A percentile compares a stretch with the other conserved stretches of the same genome.
Conservation (phyloP, 2,113 vertebrate genomes). For the Sinocyclocheilus rhinocerous region DNA sequence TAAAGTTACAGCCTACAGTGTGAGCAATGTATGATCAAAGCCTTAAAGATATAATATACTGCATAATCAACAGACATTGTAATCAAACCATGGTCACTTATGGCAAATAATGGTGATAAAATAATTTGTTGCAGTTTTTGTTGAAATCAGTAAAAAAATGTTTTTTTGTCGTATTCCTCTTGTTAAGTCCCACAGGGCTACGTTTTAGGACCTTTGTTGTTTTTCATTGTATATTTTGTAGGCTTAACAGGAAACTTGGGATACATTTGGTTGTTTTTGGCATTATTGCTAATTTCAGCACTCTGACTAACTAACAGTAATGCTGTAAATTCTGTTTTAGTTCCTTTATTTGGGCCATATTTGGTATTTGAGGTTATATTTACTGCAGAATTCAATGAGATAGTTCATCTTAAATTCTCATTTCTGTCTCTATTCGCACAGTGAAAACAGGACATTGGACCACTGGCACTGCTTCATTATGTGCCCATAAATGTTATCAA, state of each 20-base stretch:
- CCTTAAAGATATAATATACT: not conserved
- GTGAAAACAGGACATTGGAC: not conserved
- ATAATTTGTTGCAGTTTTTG: not conserved
- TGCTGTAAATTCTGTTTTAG: not conserved
- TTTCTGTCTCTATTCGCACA: not conserved
- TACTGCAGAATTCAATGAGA: not conserved
- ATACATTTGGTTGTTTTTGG: not conserved
- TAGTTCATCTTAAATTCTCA: not conserved
- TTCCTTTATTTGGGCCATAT: not conserved
- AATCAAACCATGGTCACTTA: not conserved
- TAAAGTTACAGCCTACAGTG: not conserved
- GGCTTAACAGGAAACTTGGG: not conserved
- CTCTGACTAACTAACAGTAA: not conserved
- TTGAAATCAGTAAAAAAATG: not conserved
- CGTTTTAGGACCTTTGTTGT: not conserved
- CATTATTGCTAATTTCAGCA: not conserved
- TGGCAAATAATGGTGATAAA: too few species aligned
- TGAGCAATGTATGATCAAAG: not conserved
- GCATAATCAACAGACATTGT: not conserved
- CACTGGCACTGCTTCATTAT: not conserved
- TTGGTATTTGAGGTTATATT: slow-evolving; percentile 7
- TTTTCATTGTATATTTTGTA: not conserved
- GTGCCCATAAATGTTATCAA: not conserved
- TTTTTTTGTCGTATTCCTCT: too few species aligned
- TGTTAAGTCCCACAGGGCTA: not conserved